phyloP scores from a whole-genome alignment of 2,113 vertebrate species.

The Aegithalos caudatus region DNA sequence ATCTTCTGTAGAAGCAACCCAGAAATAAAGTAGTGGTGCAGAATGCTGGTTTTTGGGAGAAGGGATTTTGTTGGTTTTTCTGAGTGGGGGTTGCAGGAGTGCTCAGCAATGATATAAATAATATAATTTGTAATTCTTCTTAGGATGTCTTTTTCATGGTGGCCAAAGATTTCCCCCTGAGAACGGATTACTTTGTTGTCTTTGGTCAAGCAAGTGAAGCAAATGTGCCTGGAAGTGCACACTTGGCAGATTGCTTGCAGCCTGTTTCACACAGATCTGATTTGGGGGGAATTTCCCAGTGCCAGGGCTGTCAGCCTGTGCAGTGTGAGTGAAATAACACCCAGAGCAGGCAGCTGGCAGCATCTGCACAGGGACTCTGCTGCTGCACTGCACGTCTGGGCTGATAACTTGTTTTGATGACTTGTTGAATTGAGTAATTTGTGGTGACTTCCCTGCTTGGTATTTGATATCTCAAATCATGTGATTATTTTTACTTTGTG shows the following conservation, averaged over 20 bases:
- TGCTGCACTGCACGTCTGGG: not conserved
- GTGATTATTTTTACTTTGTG: not conserved
- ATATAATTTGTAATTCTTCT: not conserved
- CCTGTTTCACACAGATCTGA: not conserved
- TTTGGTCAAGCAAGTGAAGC: not conserved
- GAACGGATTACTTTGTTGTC: not conserved
- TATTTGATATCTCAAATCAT: not conserved
- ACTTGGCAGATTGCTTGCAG: not conserved
- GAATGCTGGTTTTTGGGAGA: not conserved
- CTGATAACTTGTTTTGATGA: not conserved
- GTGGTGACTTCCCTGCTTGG: not conserved
- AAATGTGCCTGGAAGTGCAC: not conserved
- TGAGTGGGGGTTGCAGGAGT: not conserved
- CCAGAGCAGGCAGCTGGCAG: not conserved
- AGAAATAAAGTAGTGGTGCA: not conserved
- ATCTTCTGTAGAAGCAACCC: not conserved
- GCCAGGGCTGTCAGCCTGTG: not conserved
- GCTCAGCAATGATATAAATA: not conserved
- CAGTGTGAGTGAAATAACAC: not conserved
- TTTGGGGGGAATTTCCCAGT: not conserved
- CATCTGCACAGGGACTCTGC: not conserved
- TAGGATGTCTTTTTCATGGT: not conserved
- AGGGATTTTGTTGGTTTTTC: not conserved
- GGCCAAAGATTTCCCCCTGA: not conserved
- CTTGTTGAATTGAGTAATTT: not conserved